Evolutionary conservation across 2,113 vertebrate genomes (phyloP).

Genomic region (Pelobates fuscus): DNA sequence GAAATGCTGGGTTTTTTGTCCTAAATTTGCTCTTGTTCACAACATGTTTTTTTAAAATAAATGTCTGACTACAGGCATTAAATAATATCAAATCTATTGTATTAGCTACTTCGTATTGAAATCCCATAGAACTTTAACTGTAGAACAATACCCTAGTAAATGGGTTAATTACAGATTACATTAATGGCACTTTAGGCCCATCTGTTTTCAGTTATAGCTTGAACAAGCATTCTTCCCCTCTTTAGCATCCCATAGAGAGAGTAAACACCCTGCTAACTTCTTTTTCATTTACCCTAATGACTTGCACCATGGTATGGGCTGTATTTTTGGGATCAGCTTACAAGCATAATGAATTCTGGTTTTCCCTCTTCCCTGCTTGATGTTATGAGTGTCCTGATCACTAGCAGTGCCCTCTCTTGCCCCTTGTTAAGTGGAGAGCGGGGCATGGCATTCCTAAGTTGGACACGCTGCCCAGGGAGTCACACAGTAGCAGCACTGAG

Average conservation of each 20-base stretch:
- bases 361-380: conserved; percentile 56
- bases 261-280: conserved; percentile 48
- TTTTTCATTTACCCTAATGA: conserved; percentile 61
- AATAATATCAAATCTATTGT: too few species aligned
- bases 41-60: too few species aligned
- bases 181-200: too few species aligned
- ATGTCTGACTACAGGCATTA: too few species aligned
- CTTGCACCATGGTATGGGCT: conserved; percentile 53
- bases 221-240: not conserved
- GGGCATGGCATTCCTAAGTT: conserved; percentile 59
- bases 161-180: too few species aligned
- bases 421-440: conserved; percentile 56
- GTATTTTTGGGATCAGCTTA: conserved; percentile 69
- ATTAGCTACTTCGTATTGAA: too few species aligned
- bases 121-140: too few species aligned
- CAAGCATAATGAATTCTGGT: conserved; percentile 52
- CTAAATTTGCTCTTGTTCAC: too few species aligned
- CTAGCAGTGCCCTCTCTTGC: conserved; percentile 27
- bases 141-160: too few species aligned
- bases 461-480: conserved; percentile 57
- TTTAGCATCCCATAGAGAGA: conserved; percentile 48
- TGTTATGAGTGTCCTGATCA: conserved; percentile 57
- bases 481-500: conserved; percentile 49
- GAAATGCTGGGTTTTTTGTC: too few species aligned
- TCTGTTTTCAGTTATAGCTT: too few species aligned